These are phyloP conservation scores for Capricornis sumatraensis DNA, from an alignment of 2,113 vertebrate genomes.

Conservation along the genomic window DNA sequence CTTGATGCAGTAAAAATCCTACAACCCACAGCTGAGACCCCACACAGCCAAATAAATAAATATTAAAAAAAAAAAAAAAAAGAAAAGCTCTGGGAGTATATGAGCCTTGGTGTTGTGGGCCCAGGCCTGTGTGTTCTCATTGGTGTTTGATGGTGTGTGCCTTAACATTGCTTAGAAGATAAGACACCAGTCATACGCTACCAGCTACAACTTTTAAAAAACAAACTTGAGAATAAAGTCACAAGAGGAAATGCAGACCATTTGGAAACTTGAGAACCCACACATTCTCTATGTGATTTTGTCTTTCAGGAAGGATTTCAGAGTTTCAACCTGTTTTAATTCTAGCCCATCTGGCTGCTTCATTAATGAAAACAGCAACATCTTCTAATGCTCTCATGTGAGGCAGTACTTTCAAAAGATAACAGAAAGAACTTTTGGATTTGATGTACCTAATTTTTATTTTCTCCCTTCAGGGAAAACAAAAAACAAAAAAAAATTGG, in stretches of 20 bases:
- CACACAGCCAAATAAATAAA: background rate
- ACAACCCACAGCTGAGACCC: background rate
- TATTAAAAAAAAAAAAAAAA: background rate
- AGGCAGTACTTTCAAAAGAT: conserved; percentile 43
- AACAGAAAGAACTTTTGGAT: conserved; percentile 46
- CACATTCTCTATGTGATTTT: background rate
- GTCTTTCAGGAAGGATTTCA: conserved; percentile 22
- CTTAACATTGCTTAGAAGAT: background rate
- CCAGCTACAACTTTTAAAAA: conserved; percentile 31
- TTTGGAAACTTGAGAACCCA: conserved; percentile 59
- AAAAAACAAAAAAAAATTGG: conserved; percentile 41
- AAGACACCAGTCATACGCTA: background rate
- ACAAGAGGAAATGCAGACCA: conserved; percentile 45
- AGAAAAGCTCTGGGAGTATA: background rate
- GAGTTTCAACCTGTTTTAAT: conserved; percentile 57
- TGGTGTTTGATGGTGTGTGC: background rate
- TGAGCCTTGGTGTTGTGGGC: background rate
- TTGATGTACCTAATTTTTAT: conserved; percentile 43
- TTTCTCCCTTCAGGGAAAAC: background rate
- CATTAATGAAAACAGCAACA: conserved; percentile 52
- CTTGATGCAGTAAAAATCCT: background rate
- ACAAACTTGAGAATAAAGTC: conserved; percentile 49
- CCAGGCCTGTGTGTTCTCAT: background rate
- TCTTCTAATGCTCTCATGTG: conserved; percentile 15
- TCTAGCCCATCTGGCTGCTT: conserved; percentile 56